Base-by-base conservation (phyloP, 1,140 invertebrate genomes). In the Cherax destructor region DNA sequence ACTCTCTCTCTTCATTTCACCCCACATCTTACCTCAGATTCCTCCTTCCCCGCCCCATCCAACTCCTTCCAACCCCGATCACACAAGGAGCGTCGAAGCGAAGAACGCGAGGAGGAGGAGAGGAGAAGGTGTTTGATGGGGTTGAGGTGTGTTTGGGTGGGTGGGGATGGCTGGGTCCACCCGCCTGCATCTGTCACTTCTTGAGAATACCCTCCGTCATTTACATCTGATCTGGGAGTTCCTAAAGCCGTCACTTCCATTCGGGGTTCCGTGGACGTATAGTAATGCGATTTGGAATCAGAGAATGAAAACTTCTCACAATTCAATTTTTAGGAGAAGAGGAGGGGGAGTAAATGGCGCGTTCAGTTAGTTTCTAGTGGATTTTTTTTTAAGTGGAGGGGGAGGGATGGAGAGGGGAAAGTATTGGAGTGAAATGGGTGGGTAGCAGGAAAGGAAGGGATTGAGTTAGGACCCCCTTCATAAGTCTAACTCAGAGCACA, bases 281-380 rank as follows among this genome's bases (percentile, higher is more conserved):
- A 56, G 47, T 79, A 79, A 79, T 79, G 77, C 47, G 47, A 79
- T 50, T 79, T 79, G 11, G 13, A 79, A 79, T 79, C 47, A 49
- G 21, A 79, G 50, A 50, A 79, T 50, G 50, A 79, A 79, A 80
- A 80, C 78, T 52, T 50, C 52, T 16, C 49, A 50, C 21, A 59
- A 56, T 80, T 80, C 78, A 80, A 59, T 80, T 52, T 50, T 56
- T 56, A 56, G 13, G 13, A 13, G 13, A 56, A 56, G 52, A 56
- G 52, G 52, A 9, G 9, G 52, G 52, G 78, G 49, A 41, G 49
- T 18, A 59, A 52, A 50, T 52, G 49, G 49, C 4, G 78, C 24
- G 21, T n/a, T 59, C 21, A 80, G 16, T 52, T 50, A 7, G 47
- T 59, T 24, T 9, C 78, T 59, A 24, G 49, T 41, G 52, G 41